Percentiles rank a stretch among this genome's conserved stretches.
These are phyloP conservation scores for Lymantria dispar DNA, from an alignment of 2,888 invertebrate species.

Conservation along the genomic window DNA sequence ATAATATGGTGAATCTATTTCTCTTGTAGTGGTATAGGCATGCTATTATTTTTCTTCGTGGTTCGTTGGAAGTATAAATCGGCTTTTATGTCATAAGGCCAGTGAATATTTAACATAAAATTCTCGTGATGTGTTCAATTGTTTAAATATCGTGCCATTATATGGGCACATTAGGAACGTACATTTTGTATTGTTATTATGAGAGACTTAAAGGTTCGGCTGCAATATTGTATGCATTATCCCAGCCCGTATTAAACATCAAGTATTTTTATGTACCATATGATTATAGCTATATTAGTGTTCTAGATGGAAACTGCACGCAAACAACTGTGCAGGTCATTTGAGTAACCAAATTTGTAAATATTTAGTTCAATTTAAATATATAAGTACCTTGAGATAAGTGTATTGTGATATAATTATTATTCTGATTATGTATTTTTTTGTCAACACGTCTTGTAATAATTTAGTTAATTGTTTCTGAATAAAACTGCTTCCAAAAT, in stretches of 20 bases:
- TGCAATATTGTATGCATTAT: slow-evolving; percentile 2
- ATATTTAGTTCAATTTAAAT: slow-evolving; percentile 71
- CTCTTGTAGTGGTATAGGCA: slow-evolving; percentile 1
- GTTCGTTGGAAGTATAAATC: slow-evolving; percentile 4
- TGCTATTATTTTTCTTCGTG: background rate
- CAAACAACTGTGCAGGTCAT: slow-evolving; percentile 4
- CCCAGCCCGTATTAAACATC: slow-evolving; percentile 2
- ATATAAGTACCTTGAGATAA: slow-evolving; percentile 44
- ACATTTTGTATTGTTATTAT: slow-evolving; percentile 2
- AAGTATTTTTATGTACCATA: slow-evolving; percentile 11
- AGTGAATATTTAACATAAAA: slow-evolving; percentile 6
- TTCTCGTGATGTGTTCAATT: slow-evolving; percentile 21
- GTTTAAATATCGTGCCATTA: slow-evolving; percentile 7
- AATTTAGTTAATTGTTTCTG: slow-evolving; percentile 44
- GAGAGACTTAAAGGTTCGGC: background rate
- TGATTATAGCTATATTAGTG: slow-evolving; percentile 5
- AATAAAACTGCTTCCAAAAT: slow-evolving; percentile 24
- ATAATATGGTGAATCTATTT: background rate
- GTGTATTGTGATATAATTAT: slow-evolving; percentile 70
- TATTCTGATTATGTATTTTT: slow-evolving; percentile 42
- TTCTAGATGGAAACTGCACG: background rate
- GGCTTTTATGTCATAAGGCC: slow-evolving; percentile 7
- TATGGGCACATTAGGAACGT: slow-evolving; percentile 13
- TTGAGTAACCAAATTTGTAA: slow-evolving; percentile 59
- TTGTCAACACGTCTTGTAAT: slow-evolving; percentile 44